Base-by-base conservation (phyloP, 2,888 invertebrate species). In the Drosophila suboccidentalis region DNA sequence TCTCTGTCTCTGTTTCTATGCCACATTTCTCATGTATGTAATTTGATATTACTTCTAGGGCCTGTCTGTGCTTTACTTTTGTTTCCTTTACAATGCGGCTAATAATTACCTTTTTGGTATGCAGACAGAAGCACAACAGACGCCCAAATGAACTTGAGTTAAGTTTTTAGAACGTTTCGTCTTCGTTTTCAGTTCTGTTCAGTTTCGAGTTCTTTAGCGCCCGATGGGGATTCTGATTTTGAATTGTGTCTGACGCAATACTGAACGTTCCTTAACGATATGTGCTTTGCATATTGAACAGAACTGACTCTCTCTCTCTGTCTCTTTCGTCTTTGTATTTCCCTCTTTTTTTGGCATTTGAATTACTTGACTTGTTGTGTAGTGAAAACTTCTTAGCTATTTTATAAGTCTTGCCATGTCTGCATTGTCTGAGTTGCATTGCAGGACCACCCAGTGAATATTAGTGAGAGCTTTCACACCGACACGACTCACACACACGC, bases 71-170 rank as follows among this genome's bases (percentile, higher is more conserved):
- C 85, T 74, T 89, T 71, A 83, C 89, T 83, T 84, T 84, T 89
- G 90, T 89, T 71, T 79, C 69, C 77, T 59, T 72, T 75, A 73
- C 78, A 83, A 78, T 90, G 86, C 87, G 71, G 66, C 75, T 90
- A 78, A 89, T 88, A 87, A 90, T 87, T 90, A 88, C 89, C 90
- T 87, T 76, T 83, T 87, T 87, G 87, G 86, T 87, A 87, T 87
- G 86, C 86, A 87, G 90, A 87, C 89, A 88, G 84, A 83, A 87
- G 85, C 87, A 61, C 79, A 74, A 39, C 73, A 68, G 71, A 78
- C 82, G 82, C 78, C 74, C 78, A 79, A 81, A 46, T 70, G 83
- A 81, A 81, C 75, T 75, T 78, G 80, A 80, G 77, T 65, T 50
- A 65, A 78, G 82, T 76, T 72, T 59, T 49, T 49, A 64, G 73